Evolutionary conservation across 2,797 vertebrate species (phyloP).

Genomic region (Eulemur albifrons): DNA sequence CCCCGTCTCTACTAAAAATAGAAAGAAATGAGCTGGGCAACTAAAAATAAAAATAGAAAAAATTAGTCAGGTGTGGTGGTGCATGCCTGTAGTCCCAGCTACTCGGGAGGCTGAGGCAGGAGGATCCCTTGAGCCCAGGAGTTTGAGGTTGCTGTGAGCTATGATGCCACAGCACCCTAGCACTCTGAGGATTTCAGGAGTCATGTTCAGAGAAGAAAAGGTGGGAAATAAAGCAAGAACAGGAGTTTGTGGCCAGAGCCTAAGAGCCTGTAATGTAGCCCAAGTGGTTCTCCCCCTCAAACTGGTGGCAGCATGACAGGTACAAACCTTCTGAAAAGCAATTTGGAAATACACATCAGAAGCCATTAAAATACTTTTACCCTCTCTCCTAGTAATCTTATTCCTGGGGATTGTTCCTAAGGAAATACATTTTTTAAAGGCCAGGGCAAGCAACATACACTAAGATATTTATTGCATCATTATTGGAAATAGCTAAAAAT

Average conservation of each 20-base stretch:
- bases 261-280: neutral
- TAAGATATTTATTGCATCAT: neutral
- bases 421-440: neutral
- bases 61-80: too few species aligned
- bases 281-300: neutral
- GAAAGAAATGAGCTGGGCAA: too few species aligned
- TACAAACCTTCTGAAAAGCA: neutral
- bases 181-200: neutral
- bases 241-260: neutral
- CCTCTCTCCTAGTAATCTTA: neutral
- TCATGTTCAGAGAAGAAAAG: neutral
- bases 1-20: too few species aligned
- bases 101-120: too few species aligned
- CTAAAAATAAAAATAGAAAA: too few species aligned
- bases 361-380: neutral
- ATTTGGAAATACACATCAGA: neutral
- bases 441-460: neutral
- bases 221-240: neutral
- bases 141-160: too few species aligned
- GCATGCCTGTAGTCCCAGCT: too few species aligned
- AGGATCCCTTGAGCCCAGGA: too few species aligned
- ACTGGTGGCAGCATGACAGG: neutral
- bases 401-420: neutral
- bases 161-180: too few species aligned
- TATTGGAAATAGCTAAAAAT: slow-evolving; percentile 25